phyloP scores from a whole-genome alignment of 2,797 vertebrate genomes.

The Oreochromis mossambicus region DNA sequence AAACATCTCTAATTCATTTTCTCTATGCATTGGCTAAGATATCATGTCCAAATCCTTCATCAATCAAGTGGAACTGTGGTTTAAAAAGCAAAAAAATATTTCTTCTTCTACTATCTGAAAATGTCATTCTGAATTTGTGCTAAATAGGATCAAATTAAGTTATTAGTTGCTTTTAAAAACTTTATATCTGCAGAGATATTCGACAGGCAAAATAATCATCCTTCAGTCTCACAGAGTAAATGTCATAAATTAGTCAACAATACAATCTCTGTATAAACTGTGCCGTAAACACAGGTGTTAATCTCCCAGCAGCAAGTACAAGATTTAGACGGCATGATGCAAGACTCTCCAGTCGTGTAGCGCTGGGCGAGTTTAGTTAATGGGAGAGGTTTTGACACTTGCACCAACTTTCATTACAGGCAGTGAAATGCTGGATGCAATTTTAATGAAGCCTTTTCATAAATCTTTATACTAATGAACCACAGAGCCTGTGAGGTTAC shows the following conservation, averaged over 20 bases:
- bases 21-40: neutral
- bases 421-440: constrained; percentile 57
- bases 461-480: constrained; percentile 56
- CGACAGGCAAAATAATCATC: neutral
- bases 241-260: neutral
- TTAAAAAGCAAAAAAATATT: fast-evolving
- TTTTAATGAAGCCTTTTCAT: constrained; percentile 71
- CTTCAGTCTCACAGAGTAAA: neutral
- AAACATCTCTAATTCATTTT: fast-evolving
- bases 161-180: fast-evolving
- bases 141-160: neutral
- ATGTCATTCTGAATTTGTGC: neutral
- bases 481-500: constrained; percentile 44
- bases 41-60: neutral
- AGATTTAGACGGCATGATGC: neutral
- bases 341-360: neutral
- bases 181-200: fast-evolving
- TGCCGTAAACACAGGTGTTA: neutral
- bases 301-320: neutral
- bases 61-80: neutral
- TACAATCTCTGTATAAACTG: neutral
- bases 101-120: neutral
- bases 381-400: constrained; percentile 49
- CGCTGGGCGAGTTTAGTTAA: constrained; percentile 28
- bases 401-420: constrained; percentile 58